phyloP scores from a whole-genome alignment of 2,888 invertebrate species.

The Cartodere bifasciata region DNA sequence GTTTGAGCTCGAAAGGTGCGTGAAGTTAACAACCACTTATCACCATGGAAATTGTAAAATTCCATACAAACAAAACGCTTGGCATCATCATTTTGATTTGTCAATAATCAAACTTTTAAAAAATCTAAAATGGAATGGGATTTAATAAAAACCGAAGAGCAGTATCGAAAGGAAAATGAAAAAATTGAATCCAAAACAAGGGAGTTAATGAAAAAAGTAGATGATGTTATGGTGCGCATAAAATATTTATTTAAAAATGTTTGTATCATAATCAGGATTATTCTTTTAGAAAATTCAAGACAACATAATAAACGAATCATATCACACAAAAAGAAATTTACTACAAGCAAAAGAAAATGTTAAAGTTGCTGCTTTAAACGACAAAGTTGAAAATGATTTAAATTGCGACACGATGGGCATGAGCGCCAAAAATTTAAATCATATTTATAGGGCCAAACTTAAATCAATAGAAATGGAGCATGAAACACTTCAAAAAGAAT shows the following conservation, averaged over 20 bases:
- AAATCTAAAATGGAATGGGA: conserved; percentile 25
- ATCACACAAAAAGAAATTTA: conserved; percentile 16
- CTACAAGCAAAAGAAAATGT: conserved; percentile 1
- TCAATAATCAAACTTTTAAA: no score
- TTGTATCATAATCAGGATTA: not conserved
- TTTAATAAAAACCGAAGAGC: conserved; percentile 30
- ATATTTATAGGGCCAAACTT: conserved; percentile 30
- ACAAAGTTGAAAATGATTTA: conserved; percentile 13
- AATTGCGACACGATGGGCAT: conserved; percentile 23
- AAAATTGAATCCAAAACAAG: conserved; percentile 30
- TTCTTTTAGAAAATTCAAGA: conserved; percentile 26
- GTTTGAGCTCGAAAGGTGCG: no score
- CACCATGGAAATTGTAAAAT: no score
- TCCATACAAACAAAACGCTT: no score
- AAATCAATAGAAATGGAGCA: conserved; percentile 26
- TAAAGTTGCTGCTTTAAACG: conserved; percentile 1
- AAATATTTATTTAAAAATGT: not conserved
- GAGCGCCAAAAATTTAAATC: conserved; percentile 26
- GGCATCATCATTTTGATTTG: no score
- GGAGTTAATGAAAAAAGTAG: conserved; percentile 30
- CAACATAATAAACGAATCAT: conserved; percentile 21
- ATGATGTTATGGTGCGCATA: conserved; percentile 29
- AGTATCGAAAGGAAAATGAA: conserved; percentile 32
- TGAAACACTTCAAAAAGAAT: conserved; percentile 24
- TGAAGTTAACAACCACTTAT: no score